A percentile compares a stretch with the other conserved stretches of the same genome.
phyloP scores from a whole-genome alignment of 2,888 invertebrate species.

The Lithophane leautieri region DNA sequence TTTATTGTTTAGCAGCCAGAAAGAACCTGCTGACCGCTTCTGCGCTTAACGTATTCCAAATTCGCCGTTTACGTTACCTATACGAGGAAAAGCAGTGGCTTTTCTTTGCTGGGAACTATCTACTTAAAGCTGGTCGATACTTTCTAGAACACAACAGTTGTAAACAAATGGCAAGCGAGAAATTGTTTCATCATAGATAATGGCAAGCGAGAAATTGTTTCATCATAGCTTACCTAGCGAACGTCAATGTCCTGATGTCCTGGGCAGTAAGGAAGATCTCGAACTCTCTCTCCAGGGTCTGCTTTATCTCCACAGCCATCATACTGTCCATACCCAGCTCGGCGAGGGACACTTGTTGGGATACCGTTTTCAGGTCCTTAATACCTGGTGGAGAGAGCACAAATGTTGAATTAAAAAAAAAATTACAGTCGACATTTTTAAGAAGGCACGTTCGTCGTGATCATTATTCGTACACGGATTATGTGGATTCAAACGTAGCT shows the following conservation, averaged over 20 bases:
- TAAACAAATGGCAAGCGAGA: too few species aligned
- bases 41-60: too few species aligned
- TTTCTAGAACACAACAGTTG: too few species aligned
- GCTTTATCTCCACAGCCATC: conserved; percentile 99
- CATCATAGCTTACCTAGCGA: conserved; percentile 89
- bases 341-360: conserved; percentile 93
- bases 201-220: too few species aligned
- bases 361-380: conserved; percentile 92
- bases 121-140: too few species aligned
- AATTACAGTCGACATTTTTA: neutral
- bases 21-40: too few species aligned
- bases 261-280: conserved; percentile 96
- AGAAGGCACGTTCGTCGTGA: neutral
- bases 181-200: too few species aligned
- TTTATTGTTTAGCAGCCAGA: too few species aligned
- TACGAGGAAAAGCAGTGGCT: too few species aligned
- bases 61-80: too few species aligned
- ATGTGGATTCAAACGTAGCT: neutral
- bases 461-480: neutral
- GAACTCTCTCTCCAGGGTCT: conserved; percentile 96
- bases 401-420: neutral
- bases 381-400: conserved; percentile 83
- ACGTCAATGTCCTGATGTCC: conserved; percentile 95
- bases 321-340: conserved; percentile 99
- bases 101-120: too few species aligned